Evolutionary conservation across 2,888 invertebrate genomes (phyloP), one percentile per base, ranked within the genome.

Genomic region (Nematopogon swammerdamellus): DNA sequence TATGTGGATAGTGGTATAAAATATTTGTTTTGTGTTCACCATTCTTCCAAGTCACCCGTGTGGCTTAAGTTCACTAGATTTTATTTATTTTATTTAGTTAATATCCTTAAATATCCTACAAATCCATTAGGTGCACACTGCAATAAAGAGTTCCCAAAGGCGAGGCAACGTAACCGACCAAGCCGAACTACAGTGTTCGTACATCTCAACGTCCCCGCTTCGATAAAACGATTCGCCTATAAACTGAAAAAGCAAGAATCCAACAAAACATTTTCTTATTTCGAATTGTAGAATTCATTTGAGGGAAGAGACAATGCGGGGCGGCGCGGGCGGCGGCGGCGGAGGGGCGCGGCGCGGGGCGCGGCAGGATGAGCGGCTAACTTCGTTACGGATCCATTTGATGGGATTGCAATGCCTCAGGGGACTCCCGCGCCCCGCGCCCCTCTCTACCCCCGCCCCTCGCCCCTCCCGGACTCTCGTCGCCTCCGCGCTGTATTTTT

Each of bases 341-440:
- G 49, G 50, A 55, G 55, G 36, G 49, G 46, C 18, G 52, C 72
- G 77, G 79, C 79, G 77, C 52, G 57, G 56, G 52, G 44, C 50
- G 51, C 55, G 51, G 45, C 47, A 73, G 79, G 80, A 76, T 77
- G 79, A 76, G 69, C 76, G 72, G 80, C 82, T 86, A 87, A 87
- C 85, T 85, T 82, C 84, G 84, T 87, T 86, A 87, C 82, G 85
- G 83, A 86, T 86, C 86, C 87, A 86, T 86, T 86, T 87, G 87
- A 86, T 85, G 86, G 85, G 84, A 85, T 85, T 84, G 84, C 79
- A 79, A 79, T 77, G 77, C 77, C 77, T 75, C 72, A 70, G 77
- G 77, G 76, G 74, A 73, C 69, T 61, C 70, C 70, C 63, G 55
- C 53, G 8, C 60, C 60, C 61, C 59, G 55, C 58, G 16, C 50